Conservation (phyloP, 2,797 vertebrate species). For the Choloepus didactylus region DNA sequence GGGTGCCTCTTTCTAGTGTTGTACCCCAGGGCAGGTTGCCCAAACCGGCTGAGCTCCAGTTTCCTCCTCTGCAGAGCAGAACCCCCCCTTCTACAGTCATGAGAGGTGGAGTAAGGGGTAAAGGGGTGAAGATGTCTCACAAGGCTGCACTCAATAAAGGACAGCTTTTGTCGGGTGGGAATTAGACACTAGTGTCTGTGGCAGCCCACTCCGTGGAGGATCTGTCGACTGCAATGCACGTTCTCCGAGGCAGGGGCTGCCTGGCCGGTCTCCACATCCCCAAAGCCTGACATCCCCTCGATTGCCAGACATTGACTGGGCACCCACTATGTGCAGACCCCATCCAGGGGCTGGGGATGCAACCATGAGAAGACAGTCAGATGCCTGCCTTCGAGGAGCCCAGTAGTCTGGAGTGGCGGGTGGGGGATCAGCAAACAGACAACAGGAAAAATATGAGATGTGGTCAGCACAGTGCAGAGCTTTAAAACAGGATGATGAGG, state of each 20-base stretch:
- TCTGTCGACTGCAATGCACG: background rate
- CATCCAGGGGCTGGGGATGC: background rate
- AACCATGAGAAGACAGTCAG: background rate
- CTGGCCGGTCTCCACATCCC: background rate
- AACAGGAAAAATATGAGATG: background rate
- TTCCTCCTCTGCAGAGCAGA: background rate
- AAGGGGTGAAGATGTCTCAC: rapidly evolving
- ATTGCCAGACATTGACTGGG: background rate
- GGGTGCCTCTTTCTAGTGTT: background rate
- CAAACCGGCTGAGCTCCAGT: background rate
- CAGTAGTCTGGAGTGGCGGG: background rate
- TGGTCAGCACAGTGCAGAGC: background rate
- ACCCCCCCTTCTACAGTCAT: no score
- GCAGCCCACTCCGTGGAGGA: background rate
- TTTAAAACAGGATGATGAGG: background rate
- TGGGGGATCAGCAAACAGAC: background rate
- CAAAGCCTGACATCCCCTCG: background rate
- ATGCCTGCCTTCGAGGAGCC: background rate
- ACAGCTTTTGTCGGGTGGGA: background rate
- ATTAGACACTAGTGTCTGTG: no score
- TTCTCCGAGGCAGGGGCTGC: background rate
- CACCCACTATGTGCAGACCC: background rate
- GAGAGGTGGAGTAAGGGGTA: background rate
- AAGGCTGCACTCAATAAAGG: rapidly evolving
- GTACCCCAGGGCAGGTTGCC: background rate